Conservation (phyloP, 2,888 invertebrate genomes). For the Amphipyra tragopoginis region DNA sequence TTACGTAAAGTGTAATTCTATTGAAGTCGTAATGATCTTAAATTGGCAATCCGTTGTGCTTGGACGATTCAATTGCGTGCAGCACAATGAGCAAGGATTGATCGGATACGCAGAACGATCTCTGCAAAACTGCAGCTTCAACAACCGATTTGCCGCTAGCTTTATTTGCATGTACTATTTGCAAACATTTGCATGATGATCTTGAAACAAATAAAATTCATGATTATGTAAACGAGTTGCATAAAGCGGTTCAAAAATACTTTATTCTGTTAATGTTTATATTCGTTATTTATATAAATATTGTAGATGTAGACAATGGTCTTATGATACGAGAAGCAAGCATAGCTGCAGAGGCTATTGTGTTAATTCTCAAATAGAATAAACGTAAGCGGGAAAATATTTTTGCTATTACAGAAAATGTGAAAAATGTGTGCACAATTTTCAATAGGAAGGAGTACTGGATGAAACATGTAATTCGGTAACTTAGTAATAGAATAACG, state of each 20-base stretch:
- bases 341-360: neutral
- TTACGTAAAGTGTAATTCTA: slow-evolving; percentile 67
- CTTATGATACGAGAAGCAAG: neutral
- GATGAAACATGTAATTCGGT: neutral
- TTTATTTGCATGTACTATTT: slow-evolving; percentile 67
- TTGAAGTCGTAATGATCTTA: slow-evolving; percentile 73
- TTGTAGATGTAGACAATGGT: neutral
- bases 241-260: slow-evolving; percentile 25
- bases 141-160: slow-evolving; percentile 77
- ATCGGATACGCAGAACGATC: slow-evolving; percentile 71
- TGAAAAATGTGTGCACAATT: no score
- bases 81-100: slow-evolving; percentile 69
- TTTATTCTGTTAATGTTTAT: slow-evolving; percentile 20
- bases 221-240: slow-evolving; percentile 49
- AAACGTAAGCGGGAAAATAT: no score
- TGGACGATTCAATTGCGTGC: slow-evolving; percentile 74
- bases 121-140: slow-evolving; percentile 60
- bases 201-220: slow-evolving; percentile 36
- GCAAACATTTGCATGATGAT: slow-evolving; percentile 47
- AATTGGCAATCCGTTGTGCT: slow-evolving; percentile 79
- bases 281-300: neutral
- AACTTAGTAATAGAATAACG: no score
- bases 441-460: neutral
- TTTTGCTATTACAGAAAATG: no score
- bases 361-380: no score